Evolutionary conservation across 2,113 vertebrate species (phyloP), one percentile per base, ranked within the genome.

Genomic region (Nothocercus nigrocapillus): DNA sequence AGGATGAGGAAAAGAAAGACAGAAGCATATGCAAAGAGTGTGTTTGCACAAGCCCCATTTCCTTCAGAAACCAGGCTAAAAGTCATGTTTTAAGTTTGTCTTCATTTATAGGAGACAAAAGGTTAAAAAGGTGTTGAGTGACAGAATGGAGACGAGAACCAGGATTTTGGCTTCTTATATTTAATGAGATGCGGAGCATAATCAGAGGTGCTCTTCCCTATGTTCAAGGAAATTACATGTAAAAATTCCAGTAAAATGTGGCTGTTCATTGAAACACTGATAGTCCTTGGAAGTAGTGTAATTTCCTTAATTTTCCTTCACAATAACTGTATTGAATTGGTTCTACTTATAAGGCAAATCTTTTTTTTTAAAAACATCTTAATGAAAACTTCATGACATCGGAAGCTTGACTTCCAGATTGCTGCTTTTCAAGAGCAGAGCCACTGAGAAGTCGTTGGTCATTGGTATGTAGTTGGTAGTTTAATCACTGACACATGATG

Each of bases 341-440:
- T 75, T 95, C 67, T 12, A 59, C 95, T 92, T 95, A 9, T 75
- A 88, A 84, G 34, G 72, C 76, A 81, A 72, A 83, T 84, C 36
- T 36, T 90, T 90, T 93, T 90, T 22, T 24, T 51, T 24, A 22
- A 61, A 85, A 42, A 70, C 51, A 7, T 88, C 42, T 30, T 88
- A 30, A 22, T 81, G 68, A 42, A 78, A 78, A 88, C 76, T 95
- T 95, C 36, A 34, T 61, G 88, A 95, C 73, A 44, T 27, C 17
- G 32, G 22, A 68, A 70, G 42, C 91, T 90, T 94, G 90, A 84
- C 68, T 91, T 88, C 53, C n/a, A 93, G 77, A 44, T 94, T 58
- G 67, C 56, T 93, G 86, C 62, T 88, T 93, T 73, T 20, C 69
- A 90, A 66, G 47, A 83, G 25, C 14, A 84, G 66, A 91, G 84